phyloP scores from a whole-genome alignment of 1,140 invertebrate genomes.

The Bombus cullumanus region DNA sequence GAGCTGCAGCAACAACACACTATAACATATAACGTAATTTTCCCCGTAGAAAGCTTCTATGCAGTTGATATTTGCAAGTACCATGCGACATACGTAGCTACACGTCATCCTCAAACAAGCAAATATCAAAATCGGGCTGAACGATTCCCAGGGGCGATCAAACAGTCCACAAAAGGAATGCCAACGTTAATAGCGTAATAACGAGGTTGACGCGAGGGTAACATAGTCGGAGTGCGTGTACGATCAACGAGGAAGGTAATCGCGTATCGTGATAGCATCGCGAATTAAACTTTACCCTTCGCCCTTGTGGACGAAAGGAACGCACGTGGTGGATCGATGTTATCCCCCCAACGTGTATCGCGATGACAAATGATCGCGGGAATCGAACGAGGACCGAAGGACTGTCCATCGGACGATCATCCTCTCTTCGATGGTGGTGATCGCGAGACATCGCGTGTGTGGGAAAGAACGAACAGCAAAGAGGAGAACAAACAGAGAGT shows the following conservation, averaged over 20 bases:
- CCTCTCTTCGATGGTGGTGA: not conserved
- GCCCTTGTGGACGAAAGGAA: not conserved
- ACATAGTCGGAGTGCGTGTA: not conserved
- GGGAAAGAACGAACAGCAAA: not conserved
- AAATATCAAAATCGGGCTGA: not conserved
- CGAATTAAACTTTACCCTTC: constrained; percentile 1
- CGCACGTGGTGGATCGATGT: not conserved
- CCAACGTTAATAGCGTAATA: not conserved
- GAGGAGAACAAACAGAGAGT: not conserved
- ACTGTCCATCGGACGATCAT: not conserved
- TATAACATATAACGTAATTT: no score
- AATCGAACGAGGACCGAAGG: not conserved
- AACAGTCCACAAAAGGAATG: not conserved
- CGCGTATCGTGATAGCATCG: not conserved
- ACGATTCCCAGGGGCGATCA: not conserved
- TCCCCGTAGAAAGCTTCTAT: no score
- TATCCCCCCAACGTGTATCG: no score
- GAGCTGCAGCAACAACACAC: no score
- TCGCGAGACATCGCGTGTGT: not conserved
- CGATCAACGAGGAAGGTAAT: not conserved
- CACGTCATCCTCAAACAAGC: not conserved
- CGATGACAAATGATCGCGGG: constrained; percentile 1
- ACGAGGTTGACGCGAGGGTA: not conserved
- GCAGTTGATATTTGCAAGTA: not conserved
- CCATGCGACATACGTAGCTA: not conserved